Evolutionary conservation across 2,888 invertebrate genomes (phyloP), one percentile per base, ranked within the genome.

Genomic region (Diabrotica balteata): DNA sequence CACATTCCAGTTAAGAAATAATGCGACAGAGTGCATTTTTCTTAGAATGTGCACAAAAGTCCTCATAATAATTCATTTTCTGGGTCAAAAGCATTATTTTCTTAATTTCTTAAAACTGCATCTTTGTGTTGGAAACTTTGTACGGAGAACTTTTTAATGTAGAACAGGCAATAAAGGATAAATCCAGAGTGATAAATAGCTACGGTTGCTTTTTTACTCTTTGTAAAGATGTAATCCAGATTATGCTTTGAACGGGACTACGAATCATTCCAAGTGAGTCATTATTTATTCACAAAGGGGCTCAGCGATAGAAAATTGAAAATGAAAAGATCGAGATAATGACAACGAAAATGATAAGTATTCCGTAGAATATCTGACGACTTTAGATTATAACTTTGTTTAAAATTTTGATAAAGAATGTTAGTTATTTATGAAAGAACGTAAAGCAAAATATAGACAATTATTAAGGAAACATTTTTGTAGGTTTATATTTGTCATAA

Each of bases 241-340:
- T 64, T 64, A 59, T 52, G 59, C 64, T 64, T 64, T 64, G 64
- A 45, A 64, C 45, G 52, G 52, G 32, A 51, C 58, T 17, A 46
- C 17, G 52, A 64, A 64, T 64, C 64, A 64, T 64, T 64, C 52
- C 44, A 52, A 64, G 64, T 52, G 52, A 50, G 64, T 51, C 64
- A 64, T 64, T 64, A 64, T 64, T 64, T 64, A 64, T 59, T 64
- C 64, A 64, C 64, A 47, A 64, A 64, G 52, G 58, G 58, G 32
- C 58, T 10, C 45, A 51, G 58, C 51, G 42, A 52, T 32, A 11
- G 52, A 52, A 64, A 59, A 58, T 46, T 46, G 45, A 63, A 63
- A 63, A 58, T 57, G 51, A 63, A 58, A 58, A 57, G 53, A 53
- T 62, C 46, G 10, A 10, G 32, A 32, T 52, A 22, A 54, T 54